Conservation (phyloP, 1,140 invertebrate species). For the Venustaconcha ellipsiformis region DNA sequence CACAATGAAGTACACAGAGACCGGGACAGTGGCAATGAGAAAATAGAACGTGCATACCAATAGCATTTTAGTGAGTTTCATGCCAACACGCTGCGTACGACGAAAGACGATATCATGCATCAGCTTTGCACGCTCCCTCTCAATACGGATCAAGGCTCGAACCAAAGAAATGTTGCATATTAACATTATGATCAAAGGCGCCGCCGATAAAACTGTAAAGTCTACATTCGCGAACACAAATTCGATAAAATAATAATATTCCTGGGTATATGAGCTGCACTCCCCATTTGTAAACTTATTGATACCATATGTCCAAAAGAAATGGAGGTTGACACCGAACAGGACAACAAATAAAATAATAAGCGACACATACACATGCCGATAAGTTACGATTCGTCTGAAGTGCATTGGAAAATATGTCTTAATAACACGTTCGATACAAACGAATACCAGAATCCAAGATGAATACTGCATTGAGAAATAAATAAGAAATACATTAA, state of each 20-base stretch:
- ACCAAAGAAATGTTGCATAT: constrained; percentile 41
- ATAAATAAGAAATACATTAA: constrained; percentile 52
- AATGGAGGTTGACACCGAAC: constrained; percentile 38
- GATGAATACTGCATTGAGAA: constrained; percentile 50
- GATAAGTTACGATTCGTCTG: constrained; percentile 30
- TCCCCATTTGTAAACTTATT: constrained; percentile 11
- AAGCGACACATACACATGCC: constrained; percentile 19
- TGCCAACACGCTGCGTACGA: constrained; percentile 16
- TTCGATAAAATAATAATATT: constrained; percentile 41
- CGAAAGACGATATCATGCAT: constrained; percentile 7
- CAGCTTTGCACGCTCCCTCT: constrained; percentile 13
- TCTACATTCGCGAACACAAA: constrained; percentile 46
- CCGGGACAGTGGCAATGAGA: constrained; percentile 48
- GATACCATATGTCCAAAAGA: constrained; percentile 48
- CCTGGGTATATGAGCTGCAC: constrained; percentile 17
- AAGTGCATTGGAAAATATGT: constrained; percentile 43
- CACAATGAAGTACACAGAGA: constrained; percentile 47
- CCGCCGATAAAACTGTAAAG: constrained; percentile 32
- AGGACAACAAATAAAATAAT: constrained; percentile 35
- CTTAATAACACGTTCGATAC: constrained; percentile 46
- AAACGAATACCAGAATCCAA: constrained; percentile 57
- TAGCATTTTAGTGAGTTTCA: constrained; percentile 45
- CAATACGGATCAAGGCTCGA: constrained; percentile 11
- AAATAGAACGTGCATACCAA: constrained; percentile 48
- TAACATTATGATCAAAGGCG: constrained; percentile 44